Base-by-base conservation (phyloP, 2,888 invertebrate genomes). In the Pristionchus exspectatus region DNA sequence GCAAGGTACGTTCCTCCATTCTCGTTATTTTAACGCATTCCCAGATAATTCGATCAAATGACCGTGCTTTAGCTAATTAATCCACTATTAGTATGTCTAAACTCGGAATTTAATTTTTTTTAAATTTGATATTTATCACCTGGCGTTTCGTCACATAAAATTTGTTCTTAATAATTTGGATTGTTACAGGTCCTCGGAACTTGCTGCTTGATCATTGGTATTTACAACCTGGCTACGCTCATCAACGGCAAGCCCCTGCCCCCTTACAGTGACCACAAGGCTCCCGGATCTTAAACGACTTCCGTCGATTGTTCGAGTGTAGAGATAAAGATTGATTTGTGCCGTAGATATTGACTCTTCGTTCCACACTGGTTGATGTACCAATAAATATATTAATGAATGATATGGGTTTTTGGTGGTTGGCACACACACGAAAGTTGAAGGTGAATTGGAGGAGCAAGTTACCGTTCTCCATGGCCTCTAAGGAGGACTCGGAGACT, bases 221-320 rank as follows among this genome's bases (percentile, higher is more conserved):
- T 94, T 72, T 94, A 93, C 92, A 94, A 94, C 90, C 90, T 93
- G 33, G 90, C 92, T 89, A 92, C 92, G 50, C 90, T 94, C 89
- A 90, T 89, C 90, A 50, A 91, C 90, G 94, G 94, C 88, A 92
- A 93, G 90, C 94, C 94, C 89, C 92, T 94, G 30, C 92, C 93
- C 90, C 94, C 94, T 87, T 92, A 92, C 92, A 91, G 92, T 91
- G 90, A 92, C 90, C 91, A 91, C 90, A 93, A 93, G 91, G 93
- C 93, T 83, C 93, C 93, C 90, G 93, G 93, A 91, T 91, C 92
- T 83, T 92, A 92, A 92, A 89, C 24, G 50, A 59, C 33, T 30
- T 50, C 54, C 50, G 50, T 33, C 33, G 72, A 87, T 56, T 72
- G 50, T 72, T 72, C 72, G 77, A 87, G 69, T 87, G 87, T 87